Percentiles rank a stretch among this genome's conserved stretches.
These are phyloP conservation scores for Cassiopea andromeda DNA, from an alignment of 30 jellyfish, hydroid and myxozoan genomes.

Conservation along the genomic window DNA sequence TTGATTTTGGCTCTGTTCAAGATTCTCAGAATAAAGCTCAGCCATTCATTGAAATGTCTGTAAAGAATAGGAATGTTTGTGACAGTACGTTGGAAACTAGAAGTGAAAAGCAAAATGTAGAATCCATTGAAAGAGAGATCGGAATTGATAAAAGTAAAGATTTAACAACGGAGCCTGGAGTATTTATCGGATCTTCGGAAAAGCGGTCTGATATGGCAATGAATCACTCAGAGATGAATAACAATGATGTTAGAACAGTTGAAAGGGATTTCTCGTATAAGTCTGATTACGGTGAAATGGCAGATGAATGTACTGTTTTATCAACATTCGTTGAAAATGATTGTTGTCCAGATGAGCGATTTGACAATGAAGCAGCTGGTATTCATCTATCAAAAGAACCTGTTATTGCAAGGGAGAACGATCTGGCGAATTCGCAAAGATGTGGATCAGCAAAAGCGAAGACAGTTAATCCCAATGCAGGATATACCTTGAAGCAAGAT, in stretches of 20 bases:
- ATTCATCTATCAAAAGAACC: conserved; percentile 34
- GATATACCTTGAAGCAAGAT: neutral
- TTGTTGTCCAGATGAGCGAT: conserved; percentile 44
- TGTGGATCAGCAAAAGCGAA: neutral
- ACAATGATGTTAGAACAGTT: conserved; percentile 21
- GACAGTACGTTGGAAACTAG: neutral
- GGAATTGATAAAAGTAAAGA: neutral
- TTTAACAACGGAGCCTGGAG: neutral
- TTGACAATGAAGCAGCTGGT: conserved; percentile 55
- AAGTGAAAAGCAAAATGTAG: neutral
- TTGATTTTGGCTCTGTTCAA: neutral
- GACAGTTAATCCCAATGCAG: neutral
- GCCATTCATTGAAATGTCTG: neutral
- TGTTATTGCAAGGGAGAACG: conserved; percentile 38
- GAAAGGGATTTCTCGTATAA: conserved; percentile 20
- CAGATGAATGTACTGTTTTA: conserved; percentile 41
- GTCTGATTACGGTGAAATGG: conserved; percentile 42
- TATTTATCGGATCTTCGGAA: neutral
- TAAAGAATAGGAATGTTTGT: neutral
- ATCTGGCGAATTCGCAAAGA: neutral
- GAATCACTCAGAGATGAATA: conserved; percentile 15
- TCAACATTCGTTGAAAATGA: conserved; percentile 27
- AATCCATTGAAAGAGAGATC: neutral
- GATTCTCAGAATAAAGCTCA: neutral
- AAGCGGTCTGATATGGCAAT: neutral